phyloP scores from a whole-genome alignment of 2,888 invertebrate genomes.

The Caenorhabditis sp. region DNA sequence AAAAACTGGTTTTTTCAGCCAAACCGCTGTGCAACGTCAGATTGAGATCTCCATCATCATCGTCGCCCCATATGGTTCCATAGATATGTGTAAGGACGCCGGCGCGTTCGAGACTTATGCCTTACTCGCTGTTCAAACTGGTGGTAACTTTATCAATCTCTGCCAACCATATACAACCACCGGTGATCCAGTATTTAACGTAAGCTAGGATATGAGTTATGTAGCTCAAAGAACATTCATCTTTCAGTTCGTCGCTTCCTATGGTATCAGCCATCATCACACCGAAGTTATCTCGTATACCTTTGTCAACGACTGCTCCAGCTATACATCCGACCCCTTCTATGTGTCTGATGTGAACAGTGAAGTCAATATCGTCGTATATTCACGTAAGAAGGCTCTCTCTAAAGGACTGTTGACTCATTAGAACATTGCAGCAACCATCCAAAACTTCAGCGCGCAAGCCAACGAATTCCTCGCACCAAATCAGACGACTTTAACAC shows the following conservation, averaged over 20 bases:
- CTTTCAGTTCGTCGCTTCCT: slow-evolving; percentile 40
- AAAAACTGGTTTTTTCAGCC: slow-evolving; percentile 15
- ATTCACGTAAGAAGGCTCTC: slow-evolving; percentile 23
- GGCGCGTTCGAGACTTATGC: slow-evolving; percentile 20
- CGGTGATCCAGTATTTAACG: slow-evolving; percentile 41
- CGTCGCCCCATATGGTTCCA: slow-evolving; percentile 38
- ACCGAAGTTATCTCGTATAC: slow-evolving; percentile 36
- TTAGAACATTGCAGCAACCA: slow-evolving; percentile 26
- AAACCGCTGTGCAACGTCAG: slow-evolving; percentile 31
- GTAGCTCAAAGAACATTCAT: too few relatives aligned
- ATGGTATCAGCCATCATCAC: slow-evolving; percentile 47
- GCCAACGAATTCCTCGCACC: slow-evolving; percentile 1
- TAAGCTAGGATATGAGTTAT: too few relatives aligned
- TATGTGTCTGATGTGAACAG: slow-evolving; percentile 14
- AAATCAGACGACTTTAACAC: slow-evolving; percentile 3
- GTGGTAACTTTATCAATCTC: slow-evolving; percentile 47
- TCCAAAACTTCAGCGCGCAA: slow-evolving; percentile 15
- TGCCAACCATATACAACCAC: slow-evolving; percentile 28
- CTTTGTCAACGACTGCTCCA: slow-evolving; percentile 14
- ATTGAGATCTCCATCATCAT: slow-evolving; percentile 44
- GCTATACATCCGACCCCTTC: slow-evolving; percentile 9
- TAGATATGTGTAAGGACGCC: slow-evolving; percentile 14
- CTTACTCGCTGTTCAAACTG: slow-evolving; percentile 34
- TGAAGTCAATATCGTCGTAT: slow-evolving; percentile 19
- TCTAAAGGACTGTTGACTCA: too few relatives aligned